A percentile compares a stretch with the other conserved stretches of the same genome.
These are phyloP conservation scores for Antheraea assamensis DNA, from an alignment of 2,888 invertebrate species.

Conservation along the genomic window DNA sequence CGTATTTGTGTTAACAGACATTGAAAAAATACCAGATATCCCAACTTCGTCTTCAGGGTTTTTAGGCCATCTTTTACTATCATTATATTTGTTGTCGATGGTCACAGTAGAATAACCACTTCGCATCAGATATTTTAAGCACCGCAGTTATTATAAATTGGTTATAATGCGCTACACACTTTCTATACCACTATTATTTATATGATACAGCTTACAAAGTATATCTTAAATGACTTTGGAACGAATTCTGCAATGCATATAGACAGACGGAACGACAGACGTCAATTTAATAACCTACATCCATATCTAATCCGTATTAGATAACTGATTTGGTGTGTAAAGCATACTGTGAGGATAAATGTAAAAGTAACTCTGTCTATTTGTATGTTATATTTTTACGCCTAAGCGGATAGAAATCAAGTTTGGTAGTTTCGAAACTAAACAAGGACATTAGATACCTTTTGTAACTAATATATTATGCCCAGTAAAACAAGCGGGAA, in stretches of 20 bases:
- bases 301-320: neutral
- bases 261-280: neutral
- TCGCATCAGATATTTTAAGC: no score
- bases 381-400: no score
- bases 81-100: no score
- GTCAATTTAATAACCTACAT: slow-evolving; percentile 2
- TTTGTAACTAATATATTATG: no score
- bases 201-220: neutral
- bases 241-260: neutral
- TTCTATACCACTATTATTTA: neutral
- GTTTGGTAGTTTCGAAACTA: no score
- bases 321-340: neutral
- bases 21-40: neutral
- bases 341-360: neutral
- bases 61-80: neutral
- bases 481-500: neutral
- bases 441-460: no score
- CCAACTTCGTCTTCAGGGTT: neutral
- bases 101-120: no score
- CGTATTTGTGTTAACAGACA: neutral
- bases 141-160: no score
- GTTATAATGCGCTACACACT: no score
- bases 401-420: no score
- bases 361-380: no score
- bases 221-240: neutral